Conservation (phyloP, 2,797 vertebrate species). For the Ctenochaetus hawaiiensis region DNA sequence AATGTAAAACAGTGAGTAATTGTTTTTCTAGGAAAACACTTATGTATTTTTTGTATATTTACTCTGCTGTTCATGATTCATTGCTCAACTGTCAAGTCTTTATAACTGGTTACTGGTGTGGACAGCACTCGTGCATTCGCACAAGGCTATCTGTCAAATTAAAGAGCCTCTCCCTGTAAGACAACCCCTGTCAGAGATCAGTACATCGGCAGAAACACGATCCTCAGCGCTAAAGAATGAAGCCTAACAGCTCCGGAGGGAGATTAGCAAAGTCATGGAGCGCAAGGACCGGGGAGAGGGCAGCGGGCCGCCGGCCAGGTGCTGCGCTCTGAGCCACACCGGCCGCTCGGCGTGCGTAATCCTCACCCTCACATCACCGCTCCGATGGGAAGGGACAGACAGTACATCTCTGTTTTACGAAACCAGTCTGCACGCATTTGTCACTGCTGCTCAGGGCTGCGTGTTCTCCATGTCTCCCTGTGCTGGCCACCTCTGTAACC, state of each 20-base stretch:
- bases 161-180: conserved; percentile 60
- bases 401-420: conserved; percentile 4
- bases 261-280: conserved; percentile 46
- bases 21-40: too few relatives aligned
- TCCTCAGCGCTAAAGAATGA: conserved; percentile 36
- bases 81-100: too few relatives aligned
- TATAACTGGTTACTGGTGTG: conserved; percentile 3
- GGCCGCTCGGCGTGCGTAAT: conserved; percentile 47
- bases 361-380: conserved; percentile 14
- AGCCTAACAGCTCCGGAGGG: conserved; percentile 30
- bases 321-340: conserved; percentile 44
- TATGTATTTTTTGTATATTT: too few relatives aligned
- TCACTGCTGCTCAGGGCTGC: conserved; percentile 8
- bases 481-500: conserved; percentile 24
- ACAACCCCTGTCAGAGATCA: conserved; percentile 64
- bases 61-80: too few relatives aligned
- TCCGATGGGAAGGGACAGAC: background rate
- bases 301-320: conserved; percentile 55
- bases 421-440: background rate
- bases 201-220: conserved; percentile 67
- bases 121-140: conserved; percentile 9
- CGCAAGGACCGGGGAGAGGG: conserved; percentile 20
- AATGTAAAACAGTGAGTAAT: too few relatives aligned
- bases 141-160: conserved; percentile 45
- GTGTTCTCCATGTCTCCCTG: conserved; percentile 16